Percentiles rank a stretch among this genome's conserved stretches.
Conservation (phyloP, 2,888 invertebrate species). For the Agrochola macilenta region DNA sequence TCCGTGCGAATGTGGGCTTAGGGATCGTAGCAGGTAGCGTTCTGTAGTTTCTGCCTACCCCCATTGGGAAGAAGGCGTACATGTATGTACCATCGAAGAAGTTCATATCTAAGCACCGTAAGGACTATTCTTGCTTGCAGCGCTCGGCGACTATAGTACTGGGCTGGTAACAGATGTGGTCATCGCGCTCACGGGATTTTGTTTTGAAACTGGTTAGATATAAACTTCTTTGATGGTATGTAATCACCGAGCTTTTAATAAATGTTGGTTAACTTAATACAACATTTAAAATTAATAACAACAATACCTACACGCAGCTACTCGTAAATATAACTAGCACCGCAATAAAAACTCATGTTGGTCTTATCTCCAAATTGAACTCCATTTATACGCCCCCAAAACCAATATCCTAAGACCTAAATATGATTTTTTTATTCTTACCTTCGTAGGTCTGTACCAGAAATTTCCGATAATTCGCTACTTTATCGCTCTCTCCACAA, state of each 20-base stretch:
- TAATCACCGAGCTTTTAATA: slow-evolving; percentile 3
- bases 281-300: background rate
- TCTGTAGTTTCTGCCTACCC: background rate
- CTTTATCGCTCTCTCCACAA: slow-evolving; percentile 22
- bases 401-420: slow-evolving; percentile 16
- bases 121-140: too few relatives aligned
- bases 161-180: too few relatives aligned
- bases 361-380: slow-evolving; percentile 22
- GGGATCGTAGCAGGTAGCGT: background rate
- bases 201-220: too few relatives aligned
- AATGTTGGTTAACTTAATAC: background rate
- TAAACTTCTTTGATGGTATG: background rate
- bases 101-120: too few relatives aligned
- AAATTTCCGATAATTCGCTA: slow-evolving; percentile 20
- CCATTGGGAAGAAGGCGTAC: background rate
- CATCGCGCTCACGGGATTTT: too few relatives aligned
- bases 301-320: background rate
- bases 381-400: slow-evolving; percentile 9
- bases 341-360: slow-evolving; percentile 1
- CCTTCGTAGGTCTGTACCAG: background rate
- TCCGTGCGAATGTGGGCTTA: too few relatives aligned
- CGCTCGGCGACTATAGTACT: too few relatives aligned
- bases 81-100: too few relatives aligned
- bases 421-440: slow-evolving; percentile 27
- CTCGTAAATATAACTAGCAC: background rate